phyloP scores from a whole-genome alignment of 2,113 vertebrate genomes.

The Deroptyus accipitrinus region DNA sequence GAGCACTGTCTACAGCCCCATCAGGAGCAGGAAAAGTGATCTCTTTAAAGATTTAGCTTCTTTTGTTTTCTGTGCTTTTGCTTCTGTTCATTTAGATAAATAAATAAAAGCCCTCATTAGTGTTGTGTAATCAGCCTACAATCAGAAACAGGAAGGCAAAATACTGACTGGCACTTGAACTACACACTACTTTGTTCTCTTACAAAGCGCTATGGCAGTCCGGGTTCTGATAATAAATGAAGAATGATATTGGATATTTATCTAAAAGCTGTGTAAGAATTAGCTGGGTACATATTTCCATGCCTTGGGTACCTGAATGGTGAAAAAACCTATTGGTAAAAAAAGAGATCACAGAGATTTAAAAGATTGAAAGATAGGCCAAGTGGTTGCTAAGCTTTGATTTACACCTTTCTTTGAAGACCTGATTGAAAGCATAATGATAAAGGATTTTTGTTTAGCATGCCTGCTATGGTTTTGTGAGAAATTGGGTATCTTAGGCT shows the following conservation, averaged over 20 bases:
- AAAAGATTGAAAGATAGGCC: neutral
- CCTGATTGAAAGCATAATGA: neutral
- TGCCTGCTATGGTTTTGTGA: neutral
- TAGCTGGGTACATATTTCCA: neutral
- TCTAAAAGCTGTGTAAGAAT: neutral
- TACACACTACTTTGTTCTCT: neutral
- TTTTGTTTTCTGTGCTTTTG: neutral
- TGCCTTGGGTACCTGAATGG: neutral
- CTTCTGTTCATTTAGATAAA: neutral
- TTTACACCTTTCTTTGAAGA: neutral
- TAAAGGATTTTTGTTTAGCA: neutral
- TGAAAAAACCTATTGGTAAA: neutral
- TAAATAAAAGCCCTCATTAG: neutral
- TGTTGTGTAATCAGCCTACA: neutral
- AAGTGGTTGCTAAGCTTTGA: neutral
- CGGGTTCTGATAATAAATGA: neutral
- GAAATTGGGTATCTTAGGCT: neutral
- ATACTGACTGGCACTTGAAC: neutral
- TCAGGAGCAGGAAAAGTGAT: neutral
- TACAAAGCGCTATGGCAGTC: neutral
- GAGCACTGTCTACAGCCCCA: neutral
- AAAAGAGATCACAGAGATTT: neutral
- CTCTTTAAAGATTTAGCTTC: neutral
- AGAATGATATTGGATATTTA: neutral
- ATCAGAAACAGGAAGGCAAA: neutral